phyloP scores from a whole-genome alignment of 1,140 invertebrate species.

The Aphis craccivora region DNA sequence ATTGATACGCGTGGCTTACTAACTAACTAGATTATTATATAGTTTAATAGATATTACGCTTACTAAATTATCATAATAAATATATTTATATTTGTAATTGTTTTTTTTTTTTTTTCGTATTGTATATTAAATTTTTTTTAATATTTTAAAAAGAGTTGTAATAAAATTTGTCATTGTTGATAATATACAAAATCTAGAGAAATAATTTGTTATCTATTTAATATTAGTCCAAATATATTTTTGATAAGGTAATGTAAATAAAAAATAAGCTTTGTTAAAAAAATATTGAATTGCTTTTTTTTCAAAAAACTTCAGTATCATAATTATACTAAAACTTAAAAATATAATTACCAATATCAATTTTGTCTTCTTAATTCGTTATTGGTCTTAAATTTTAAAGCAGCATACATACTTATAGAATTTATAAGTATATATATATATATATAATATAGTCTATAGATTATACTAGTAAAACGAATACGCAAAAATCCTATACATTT shows the following conservation, averaged over 20 bases:
- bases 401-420: background rate
- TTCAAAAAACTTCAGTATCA: background rate
- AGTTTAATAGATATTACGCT: background rate
- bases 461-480: background rate
- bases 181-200: background rate
- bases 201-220: background rate
- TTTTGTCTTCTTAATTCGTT: background rate
- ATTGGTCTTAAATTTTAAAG: background rate
- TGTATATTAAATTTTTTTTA: background rate
- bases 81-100: background rate
- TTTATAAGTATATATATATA: too few species aligned
- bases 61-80: background rate
- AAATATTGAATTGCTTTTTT: background rate
- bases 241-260: too few species aligned
- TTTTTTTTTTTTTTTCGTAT: background rate
- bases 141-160: slow-evolving; percentile 4
- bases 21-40: background rate
- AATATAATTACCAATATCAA: background rate
- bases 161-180: background rate
- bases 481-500: background rate
- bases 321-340: background rate
- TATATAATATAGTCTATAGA: too few species aligned
- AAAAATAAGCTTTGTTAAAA: background rate
- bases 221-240: background rate
- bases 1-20: background rate